Base-by-base conservation (phyloP, 1,140 invertebrate genomes). In the Aradophagus sp. region DNA sequence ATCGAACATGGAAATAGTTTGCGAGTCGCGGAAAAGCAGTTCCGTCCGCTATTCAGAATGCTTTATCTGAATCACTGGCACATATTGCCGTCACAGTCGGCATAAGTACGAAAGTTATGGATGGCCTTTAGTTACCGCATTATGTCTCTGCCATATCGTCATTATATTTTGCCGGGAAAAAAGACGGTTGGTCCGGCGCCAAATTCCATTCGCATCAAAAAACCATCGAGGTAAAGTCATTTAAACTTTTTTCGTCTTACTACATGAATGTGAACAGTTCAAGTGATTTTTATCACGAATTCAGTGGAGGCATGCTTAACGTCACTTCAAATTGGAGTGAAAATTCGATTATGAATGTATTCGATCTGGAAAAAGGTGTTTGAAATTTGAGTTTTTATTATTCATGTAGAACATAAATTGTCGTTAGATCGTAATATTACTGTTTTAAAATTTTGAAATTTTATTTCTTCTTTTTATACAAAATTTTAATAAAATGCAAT, bases 51-150 rank as follows among this genome's bases (percentile, higher is more conserved):
- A 55, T 55, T 53, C 19, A 23, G 23, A 34, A 38, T 59, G 34
- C 11, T 68, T 55, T 47, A 53, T 55, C 41, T 16, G 35, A 52
- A 59, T 66, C 27, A 29, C 53, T 15, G 13, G 41, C 63, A 47
- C 63, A 53, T 35, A 59, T 53, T 59, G 55, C 13, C 23, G 41
- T 52, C 32, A 27, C 29, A 42, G 10, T 27, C 41, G 39, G 27
- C 48, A 27, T 38, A 44, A 61, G 56, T 56, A 56, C 14, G 32
- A 48, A 69, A 69, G 66, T 69, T 69, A 69, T 56, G 38, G 48
- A 61, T 50, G 48, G 35, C 14, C 42, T 38, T 61, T 50, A 69
- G 66, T 69, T 50, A 42, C 23, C 56, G 29, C 42, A 69, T 69
- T 69, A 69, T 48, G 47, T 35, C 47, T 13, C 42, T 8, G 56